Evolutionary conservation across 2,113 vertebrate genomes (phyloP), one percentile per base, ranked within the genome.

Genomic region (Scartelaos histophorus): DNA sequence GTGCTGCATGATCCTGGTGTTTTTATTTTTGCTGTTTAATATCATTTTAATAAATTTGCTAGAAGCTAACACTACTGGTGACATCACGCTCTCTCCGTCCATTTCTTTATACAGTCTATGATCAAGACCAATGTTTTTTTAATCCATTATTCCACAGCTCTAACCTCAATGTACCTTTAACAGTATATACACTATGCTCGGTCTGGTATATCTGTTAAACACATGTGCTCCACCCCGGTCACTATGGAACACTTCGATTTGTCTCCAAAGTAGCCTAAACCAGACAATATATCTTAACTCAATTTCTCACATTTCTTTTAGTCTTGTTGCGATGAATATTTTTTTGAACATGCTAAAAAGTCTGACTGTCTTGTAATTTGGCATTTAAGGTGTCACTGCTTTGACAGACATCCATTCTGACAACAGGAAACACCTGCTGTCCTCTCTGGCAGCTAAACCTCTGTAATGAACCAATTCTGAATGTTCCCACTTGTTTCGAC

Each of bases 341-440:
- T 53, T 64, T 38, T 38, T 35, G 29, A 9, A 19, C 25, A 19
- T 62, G 6, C 6, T 56, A 56, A 16, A 35, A 35, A 35, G 25
- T 62, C 3, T 35, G 60, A 62, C 60, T 19, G 60, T 34, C 25
- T 61, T 29, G 24, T 61, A 61, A 61, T 35, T 29, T 17, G 25
- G 58, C 58, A n/a, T 64, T 64, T 64, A 38, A 64, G 29, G 61
- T 64, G 29, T 64, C 61, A 64, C 34, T n/a, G 13, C 58, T 34
- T 61, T 34, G 58, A 61, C 58, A 34, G 58, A 38, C 61, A 64
- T 64, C 10, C 34, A 38, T 21, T 64, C 22, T 64, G 61, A 64
- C 61, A 38, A 35, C 61, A 64, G 61, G 61, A 64, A 64, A 64
- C 61, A 64, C 34, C 61, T 64, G 61, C 34, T 64, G 61, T 64